These are phyloP conservation scores for Tenualosa thibaudeaui DNA, from an alignment of 2,797 vertebrate genomes.

Conservation along the genomic window DNA sequence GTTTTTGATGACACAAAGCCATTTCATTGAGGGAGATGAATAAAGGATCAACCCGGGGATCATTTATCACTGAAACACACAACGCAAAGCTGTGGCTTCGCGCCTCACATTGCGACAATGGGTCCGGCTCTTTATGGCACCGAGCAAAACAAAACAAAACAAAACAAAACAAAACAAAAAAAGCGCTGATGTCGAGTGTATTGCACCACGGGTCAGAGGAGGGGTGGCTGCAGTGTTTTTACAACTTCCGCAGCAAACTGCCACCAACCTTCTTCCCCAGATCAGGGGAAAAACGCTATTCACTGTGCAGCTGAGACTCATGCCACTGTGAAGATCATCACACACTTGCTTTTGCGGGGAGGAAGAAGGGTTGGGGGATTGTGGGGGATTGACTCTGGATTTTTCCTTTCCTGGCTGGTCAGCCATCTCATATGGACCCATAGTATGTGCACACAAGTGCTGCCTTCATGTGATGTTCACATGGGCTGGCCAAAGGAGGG, in stretches of 20 bases:
- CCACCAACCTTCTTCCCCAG: neutral
- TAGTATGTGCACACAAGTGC: no score
- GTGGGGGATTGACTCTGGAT: neutral
- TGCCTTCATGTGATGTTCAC: neutral
- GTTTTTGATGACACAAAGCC: slow-evolving; percentile 20
- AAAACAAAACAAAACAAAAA: neutral
- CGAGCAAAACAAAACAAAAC: neutral
- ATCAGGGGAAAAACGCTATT: neutral
- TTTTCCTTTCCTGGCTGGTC: no score
- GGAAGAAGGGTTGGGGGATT: neutral
- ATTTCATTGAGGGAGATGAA: neutral
- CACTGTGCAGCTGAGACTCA: neutral
- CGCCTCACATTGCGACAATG: neutral
- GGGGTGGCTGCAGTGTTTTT: neutral
- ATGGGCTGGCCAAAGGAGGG: neutral
- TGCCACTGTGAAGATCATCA: neutral
- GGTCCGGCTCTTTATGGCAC: neutral
- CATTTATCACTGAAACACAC: slow-evolving; percentile 14
- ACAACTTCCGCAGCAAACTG: neutral
- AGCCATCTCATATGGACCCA: neutral
- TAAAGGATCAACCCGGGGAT: neutral
- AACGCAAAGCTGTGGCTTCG: neutral
- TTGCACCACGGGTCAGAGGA: neutral
- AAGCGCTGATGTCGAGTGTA: neutral
- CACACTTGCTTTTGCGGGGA: neutral